A percentile compares a stretch with the other conserved stretches of the same genome.
Conservation (phyloP, 2,797 vertebrate genomes). For the Propithecus deckenii region DNA sequence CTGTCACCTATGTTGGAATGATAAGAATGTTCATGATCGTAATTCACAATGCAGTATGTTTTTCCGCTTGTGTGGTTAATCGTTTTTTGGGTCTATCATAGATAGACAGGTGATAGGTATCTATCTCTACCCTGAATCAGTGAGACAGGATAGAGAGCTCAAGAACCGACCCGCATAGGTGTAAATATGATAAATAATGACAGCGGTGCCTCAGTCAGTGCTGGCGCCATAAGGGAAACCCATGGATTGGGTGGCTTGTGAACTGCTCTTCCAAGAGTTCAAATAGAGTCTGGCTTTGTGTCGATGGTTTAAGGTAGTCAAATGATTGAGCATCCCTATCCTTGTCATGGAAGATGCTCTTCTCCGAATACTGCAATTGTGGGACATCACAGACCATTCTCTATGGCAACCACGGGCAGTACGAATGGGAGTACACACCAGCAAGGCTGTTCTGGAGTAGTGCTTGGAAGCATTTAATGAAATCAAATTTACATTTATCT, state of each 20-base stretch:
- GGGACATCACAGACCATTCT: neutral
- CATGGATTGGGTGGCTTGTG: neutral
- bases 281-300: neutral
- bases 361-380: neutral
- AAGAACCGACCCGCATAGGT: neutral
- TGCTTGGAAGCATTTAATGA: neutral
- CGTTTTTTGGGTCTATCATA: neutral
- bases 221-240: neutral
- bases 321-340: neutral
- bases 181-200: neutral
- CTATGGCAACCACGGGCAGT: neutral
- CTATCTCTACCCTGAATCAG: neutral
- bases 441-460: neutral
- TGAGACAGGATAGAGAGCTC: neutral
- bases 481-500: neutral
- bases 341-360: neutral
- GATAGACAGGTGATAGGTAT: neutral
- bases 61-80: neutral
- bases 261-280: neutral
- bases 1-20: neutral
- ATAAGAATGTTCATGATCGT: neutral
- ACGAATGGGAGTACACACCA: accelerated
- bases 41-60: neutral
- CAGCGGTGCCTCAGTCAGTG: neutral
- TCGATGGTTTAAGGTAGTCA: neutral